phyloP scores from a whole-genome alignment of 2,113 vertebrate species.

The Grammomys surdaster region DNA sequence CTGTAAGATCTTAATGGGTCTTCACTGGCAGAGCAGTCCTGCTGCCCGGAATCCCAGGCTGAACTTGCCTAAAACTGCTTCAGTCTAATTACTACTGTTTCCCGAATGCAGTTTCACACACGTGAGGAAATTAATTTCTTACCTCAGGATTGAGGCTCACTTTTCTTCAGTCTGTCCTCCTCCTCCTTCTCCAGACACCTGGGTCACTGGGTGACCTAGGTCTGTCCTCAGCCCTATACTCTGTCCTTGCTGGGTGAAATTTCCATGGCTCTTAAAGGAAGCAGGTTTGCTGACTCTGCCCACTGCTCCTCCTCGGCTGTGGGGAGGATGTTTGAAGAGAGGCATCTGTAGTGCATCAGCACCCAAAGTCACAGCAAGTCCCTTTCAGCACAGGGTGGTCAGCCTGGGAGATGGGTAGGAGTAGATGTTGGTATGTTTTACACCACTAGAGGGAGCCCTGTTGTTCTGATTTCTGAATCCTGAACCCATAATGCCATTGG shows the following conservation, averaged over 20 bases:
- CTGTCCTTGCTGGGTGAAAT: neutral
- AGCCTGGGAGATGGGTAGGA: neutral
- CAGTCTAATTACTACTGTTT: neutral
- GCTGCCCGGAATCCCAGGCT: neutral
- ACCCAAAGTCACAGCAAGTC: neutral
- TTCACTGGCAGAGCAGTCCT: neutral
- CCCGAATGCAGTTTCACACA: neutral
- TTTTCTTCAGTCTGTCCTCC: neutral
- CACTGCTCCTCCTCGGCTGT: neutral
- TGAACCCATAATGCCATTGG: neutral
- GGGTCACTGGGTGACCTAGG: neutral
- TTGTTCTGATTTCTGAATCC: neutral
- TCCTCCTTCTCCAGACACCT: neutral
- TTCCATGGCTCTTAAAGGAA: neutral
- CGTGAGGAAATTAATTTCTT: neutral
- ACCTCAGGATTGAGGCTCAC: neutral
- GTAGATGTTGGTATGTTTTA: neutral
- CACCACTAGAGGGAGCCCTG: slow-evolving; percentile 75
- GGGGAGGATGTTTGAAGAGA: neutral
- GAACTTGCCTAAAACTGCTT: neutral
- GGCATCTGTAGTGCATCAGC: neutral
- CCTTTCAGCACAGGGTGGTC: neutral
- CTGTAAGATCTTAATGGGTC: too few relatives aligned
- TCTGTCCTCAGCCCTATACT: neutral
- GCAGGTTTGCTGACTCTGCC: neutral